Evolutionary conservation across 2,113 vertebrate genomes (phyloP).

Genomic region (Saguinus midas): DNA sequence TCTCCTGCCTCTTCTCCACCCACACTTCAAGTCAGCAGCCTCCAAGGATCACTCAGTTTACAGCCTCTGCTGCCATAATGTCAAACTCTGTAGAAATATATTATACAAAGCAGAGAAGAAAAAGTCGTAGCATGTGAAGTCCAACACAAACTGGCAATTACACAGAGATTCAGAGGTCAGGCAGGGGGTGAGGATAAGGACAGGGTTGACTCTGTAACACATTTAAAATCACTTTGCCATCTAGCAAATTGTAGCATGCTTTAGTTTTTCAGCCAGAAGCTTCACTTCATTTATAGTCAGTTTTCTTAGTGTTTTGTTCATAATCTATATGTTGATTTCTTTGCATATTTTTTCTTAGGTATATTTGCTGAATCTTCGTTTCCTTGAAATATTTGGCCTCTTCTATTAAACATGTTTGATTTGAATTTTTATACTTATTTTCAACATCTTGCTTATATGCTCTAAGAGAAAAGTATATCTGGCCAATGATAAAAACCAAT

Average conservation of each 20-base stretch:
- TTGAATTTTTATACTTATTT: neutral
- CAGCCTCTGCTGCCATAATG: conserved; percentile 29
- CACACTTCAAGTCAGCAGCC: conserved; percentile 53
- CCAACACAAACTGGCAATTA: conserved; percentile 64
- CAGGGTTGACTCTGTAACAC: conserved; percentile 46
- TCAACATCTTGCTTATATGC: neutral
- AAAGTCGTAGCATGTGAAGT: conserved; percentile 50
- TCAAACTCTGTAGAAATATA: conserved; percentile 66
- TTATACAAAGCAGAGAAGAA: conserved; percentile 63
- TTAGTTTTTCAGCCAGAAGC: conserved; percentile 38
- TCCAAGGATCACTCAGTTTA: conserved; percentile 74
- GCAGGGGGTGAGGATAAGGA: conserved; percentile 11
- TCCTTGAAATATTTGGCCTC: neutral
- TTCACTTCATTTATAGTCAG: conserved; percentile 5
- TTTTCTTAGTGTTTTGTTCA: conserved; percentile 40
- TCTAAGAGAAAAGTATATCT: neutral
- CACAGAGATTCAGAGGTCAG: conserved; percentile 60
- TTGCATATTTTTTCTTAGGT: neutral
- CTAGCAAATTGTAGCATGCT: neutral
- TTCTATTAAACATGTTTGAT: neutral
- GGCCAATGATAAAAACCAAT: neutral
- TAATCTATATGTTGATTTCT: conserved; percentile 9
- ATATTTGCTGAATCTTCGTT: neutral
- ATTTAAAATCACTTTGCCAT: conserved; percentile 24
- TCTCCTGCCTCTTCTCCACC: conserved; percentile 52